phyloP scores from a whole-genome alignment of 2,113 vertebrate species.

The Carollia perspicillata region DNA sequence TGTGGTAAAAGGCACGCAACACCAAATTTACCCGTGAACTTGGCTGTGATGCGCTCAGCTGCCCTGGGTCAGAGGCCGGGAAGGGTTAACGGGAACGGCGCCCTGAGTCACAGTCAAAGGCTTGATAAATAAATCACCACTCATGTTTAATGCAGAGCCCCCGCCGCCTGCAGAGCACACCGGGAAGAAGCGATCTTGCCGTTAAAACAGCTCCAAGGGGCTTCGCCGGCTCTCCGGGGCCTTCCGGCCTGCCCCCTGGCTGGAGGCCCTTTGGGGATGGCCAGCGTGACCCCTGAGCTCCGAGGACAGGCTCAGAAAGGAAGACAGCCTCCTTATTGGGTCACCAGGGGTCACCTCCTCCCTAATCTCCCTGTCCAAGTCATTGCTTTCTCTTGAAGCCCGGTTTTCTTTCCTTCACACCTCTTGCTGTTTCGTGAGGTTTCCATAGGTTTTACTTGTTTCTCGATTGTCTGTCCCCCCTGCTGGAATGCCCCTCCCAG shows the following conservation, averaged over 20 bases:
- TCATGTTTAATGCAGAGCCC: conserved; percentile 82
- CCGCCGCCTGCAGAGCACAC: conserved; percentile 68
- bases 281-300: rapidly evolving
- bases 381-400: not conserved
- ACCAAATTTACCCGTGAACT: not conserved
- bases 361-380: not conserved
- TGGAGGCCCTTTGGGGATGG: not conserved
- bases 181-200: conserved; percentile 58
- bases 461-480: not conserved
- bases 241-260: not conserved
- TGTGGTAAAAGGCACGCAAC: not conserved
- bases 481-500: not conserved
- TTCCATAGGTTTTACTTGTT: not conserved
- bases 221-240: conserved; percentile 11
- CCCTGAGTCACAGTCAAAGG: conserved; percentile 4
- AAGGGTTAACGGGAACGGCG: conserved; percentile 65
- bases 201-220: conserved; percentile 66
- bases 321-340: not conserved
- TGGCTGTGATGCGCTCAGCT: not conserved
- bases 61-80: not conserved
- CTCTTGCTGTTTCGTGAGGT: not conserved
- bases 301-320: not conserved
- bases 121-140: conserved; percentile 83
- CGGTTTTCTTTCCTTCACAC: not conserved
- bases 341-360: not conserved